Conservation (phyloP, 2,888 invertebrate genomes). For the Acronicta leporina region DNA sequence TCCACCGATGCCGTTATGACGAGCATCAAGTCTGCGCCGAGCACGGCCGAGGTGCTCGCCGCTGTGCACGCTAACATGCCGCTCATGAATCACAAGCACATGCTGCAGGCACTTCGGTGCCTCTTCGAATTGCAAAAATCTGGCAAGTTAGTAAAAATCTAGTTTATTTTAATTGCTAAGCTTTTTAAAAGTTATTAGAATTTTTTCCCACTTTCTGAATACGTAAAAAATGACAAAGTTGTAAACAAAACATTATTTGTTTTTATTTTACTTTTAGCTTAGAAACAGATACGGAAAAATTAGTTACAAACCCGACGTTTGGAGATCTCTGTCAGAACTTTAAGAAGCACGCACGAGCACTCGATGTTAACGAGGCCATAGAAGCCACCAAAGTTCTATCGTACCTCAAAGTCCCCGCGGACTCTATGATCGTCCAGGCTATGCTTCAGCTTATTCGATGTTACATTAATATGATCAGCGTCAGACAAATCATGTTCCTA, state of each 20-base stretch:
- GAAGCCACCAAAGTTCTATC: conserved; percentile 89
- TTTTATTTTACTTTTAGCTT: conserved; percentile 52
- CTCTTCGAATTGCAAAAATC: conserved; percentile 89
- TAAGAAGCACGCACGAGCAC: conserved; percentile 85
- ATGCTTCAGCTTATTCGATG: conserved; percentile 90
- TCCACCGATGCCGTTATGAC: conserved; percentile 81
- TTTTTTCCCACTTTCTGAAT: too few relatives aligned
- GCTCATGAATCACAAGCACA: conserved; percentile 86
- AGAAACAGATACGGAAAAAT: conserved; percentile 71
- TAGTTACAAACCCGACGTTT: conserved; percentile 89
- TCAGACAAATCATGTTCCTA: conserved; percentile 90
- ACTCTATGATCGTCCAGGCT: conserved; percentile 89
- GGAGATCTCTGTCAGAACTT: conserved; percentile 88
- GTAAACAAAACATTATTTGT: too few relatives aligned
- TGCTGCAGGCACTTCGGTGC: conserved; percentile 87
- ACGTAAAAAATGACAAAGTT: too few relatives aligned
- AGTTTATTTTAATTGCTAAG: background rate
- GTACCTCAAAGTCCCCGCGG: conserved; percentile 88
- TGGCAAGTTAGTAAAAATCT: conserved; percentile 72
- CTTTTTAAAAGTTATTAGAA: too few relatives aligned
- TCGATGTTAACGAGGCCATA: conserved; percentile 88
- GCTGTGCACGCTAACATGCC: conserved; percentile 79
- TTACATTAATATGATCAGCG: conserved; percentile 89
- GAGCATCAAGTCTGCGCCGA: conserved; percentile 80
- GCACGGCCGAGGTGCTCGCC: conserved; percentile 79